Evolutionary conservation across 2,797 vertebrate genomes (phyloP).

Genomic region (Merluccius polli): DNA sequence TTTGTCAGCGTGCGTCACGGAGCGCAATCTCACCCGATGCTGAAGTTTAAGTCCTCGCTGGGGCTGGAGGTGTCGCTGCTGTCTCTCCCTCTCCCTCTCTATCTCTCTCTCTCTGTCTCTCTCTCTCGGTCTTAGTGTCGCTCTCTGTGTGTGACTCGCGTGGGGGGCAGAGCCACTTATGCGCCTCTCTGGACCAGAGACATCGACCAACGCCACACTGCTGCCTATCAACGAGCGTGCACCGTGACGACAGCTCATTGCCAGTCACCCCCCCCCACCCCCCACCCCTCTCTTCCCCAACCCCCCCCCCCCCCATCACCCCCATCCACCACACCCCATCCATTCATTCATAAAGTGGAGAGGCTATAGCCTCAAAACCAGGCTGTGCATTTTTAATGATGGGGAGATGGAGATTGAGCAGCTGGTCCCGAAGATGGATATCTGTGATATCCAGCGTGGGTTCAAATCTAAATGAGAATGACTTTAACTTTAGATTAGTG

Average conservation of each 20-base stretch:
- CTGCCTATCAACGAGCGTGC: conserved; percentile 47
- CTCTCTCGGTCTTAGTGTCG: conserved; percentile 18
- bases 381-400: not conserved
- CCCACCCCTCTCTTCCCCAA: not conserved
- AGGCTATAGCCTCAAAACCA: not conserved
- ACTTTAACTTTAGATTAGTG: not conserved
- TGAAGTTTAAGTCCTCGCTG: conserved; percentile 58
- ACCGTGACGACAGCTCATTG: conserved; percentile 57
- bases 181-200: conserved; percentile 46
- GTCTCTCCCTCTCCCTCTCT: conserved; percentile 27
- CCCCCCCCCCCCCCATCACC: not conserved
- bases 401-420: not conserved
- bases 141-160: conserved; percentile 31
- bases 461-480: not conserved
- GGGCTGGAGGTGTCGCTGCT: conserved; percentile 31
- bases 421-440: not conserved
- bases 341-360: conserved; percentile 79
- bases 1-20: not conserved
- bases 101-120: not conserved
- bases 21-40: conserved; percentile 55
- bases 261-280: conserved; percentile 29
- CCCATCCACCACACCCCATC: conserved; percentile 72
- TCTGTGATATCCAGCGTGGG: not conserved
- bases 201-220: conserved; percentile 37
- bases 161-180: conserved; percentile 51